These are phyloP conservation scores for Meloidogyne floridensis DNA, from an alignment of 1,140 invertebrate genomes.

Conservation along the genomic window DNA sequence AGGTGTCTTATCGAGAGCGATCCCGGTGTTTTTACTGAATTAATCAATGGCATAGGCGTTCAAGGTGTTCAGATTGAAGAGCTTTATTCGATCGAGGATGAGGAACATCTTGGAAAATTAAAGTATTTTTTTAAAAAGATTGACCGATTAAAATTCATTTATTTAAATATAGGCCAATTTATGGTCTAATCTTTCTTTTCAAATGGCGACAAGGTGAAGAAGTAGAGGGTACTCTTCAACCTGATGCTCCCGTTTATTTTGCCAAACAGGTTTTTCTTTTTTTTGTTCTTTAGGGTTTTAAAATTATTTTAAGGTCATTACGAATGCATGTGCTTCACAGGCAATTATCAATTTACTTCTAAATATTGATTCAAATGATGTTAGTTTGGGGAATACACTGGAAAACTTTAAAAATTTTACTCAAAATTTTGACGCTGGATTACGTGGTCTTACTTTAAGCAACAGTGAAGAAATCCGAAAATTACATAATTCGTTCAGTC, in stretches of 20 bases:
- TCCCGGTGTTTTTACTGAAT: constrained; percentile 95
- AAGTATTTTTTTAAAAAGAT: neutral
- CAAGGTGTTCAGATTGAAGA: constrained; percentile 91
- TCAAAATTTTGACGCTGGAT: constrained; percentile 84
- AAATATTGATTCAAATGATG: constrained; percentile 77
- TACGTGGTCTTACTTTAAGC: constrained; percentile 89
- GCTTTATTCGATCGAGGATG: constrained; percentile 86
- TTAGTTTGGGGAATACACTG: constrained; percentile 84
- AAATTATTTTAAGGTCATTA: constrained; percentile 77
- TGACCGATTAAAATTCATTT: too few relatives aligned
- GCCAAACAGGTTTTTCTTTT: constrained; percentile 85
- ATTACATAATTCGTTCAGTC: constrained; percentile 94
- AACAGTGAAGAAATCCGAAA: constrained; percentile 90
- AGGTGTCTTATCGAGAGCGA: constrained; percentile 99
- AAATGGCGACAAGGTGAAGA: constrained; percentile 92
- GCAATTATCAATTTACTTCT: constrained; percentile 92
- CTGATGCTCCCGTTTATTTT: constrained; percentile 90
- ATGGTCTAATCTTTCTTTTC: constrained; percentile 97
- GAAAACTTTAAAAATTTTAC: constrained; percentile 90
- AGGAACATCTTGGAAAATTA: constrained; percentile 15
- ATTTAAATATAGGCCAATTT: constrained; percentile 77
- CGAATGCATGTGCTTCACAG: constrained; percentile 98
- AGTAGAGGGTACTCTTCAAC: constrained; percentile 79
- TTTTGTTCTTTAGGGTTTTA: too few relatives aligned
- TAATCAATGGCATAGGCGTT: constrained; percentile 80